Evolutionary conservation across 2,797 vertebrate genomes (phyloP).

Genomic region (Gastrophryne carolinensis): DNA sequence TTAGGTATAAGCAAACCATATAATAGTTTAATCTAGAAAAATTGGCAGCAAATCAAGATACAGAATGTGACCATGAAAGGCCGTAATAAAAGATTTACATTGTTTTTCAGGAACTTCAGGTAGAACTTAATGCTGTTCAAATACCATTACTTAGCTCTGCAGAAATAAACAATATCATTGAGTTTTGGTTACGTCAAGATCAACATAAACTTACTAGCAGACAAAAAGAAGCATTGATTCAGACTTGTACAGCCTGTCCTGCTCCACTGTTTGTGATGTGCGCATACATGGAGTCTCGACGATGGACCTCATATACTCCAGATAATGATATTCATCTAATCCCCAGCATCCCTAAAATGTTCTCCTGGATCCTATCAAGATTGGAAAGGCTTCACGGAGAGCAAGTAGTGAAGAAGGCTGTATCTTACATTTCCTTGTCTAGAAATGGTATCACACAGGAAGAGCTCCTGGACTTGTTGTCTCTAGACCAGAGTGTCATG

Average conservation of each 20-base stretch:
- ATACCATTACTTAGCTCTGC: slow-evolving; percentile 59
- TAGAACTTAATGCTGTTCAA: slow-evolving; percentile 55
- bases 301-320: slow-evolving; percentile 64
- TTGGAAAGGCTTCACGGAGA: slow-evolving; percentile 65
- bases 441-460: slow-evolving; percentile 66
- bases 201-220: slow-evolving; percentile 56
- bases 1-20: too few species aligned
- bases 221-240: slow-evolving; percentile 62
- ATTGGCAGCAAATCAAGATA: too few species aligned
- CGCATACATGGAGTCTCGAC: slow-evolving; percentile 62
- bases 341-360: slow-evolving; percentile 58
- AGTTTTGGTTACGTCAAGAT: slow-evolving; percentile 54
- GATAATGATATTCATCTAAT: slow-evolving; percentile 57
- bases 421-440: slow-evolving; percentile 63
- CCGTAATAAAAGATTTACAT: not conserved
- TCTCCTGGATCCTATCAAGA: slow-evolving; percentile 55
- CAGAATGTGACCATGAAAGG: too few species aligned
- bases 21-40: too few species aligned
- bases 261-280: slow-evolving; percentile 63
- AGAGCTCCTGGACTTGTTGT: slow-evolving; percentile 67
- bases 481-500: slow-evolving; percentile 59
- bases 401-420: slow-evolving; percentile 62
- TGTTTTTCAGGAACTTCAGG: slow-evolving; percentile 51
- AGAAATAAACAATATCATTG: slow-evolving; percentile 60
- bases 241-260: slow-evolving; percentile 64